Evolutionary conservation across 1,140 invertebrate genomes (phyloP).

Genomic region (Dinothrombium tinctorium): DNA sequence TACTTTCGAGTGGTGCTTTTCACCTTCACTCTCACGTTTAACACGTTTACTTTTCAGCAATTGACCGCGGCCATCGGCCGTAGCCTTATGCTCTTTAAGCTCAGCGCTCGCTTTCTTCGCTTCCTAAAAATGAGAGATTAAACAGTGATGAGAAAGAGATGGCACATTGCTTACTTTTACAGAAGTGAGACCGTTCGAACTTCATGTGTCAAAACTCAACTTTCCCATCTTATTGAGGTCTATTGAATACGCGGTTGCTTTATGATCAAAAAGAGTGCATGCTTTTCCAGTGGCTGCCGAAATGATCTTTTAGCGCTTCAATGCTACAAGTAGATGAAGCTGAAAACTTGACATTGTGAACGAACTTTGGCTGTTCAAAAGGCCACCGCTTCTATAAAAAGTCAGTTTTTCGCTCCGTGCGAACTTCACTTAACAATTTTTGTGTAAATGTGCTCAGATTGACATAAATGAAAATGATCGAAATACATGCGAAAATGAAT

Average conservation of each 20-base stretch:
- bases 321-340: conserved; percentile 43
- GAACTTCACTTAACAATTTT: too few relatives aligned
- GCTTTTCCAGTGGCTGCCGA: conserved; percentile 59
- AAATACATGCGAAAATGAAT: too few relatives aligned
- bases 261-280: conserved; percentile 64
- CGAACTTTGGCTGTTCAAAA: too few relatives aligned
- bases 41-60: too few relatives aligned
- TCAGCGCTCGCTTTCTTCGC: conserved; percentile 24
- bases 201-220: conserved; percentile 53
- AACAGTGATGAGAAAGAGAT: not conserved
- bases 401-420: too few relatives aligned
- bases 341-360: conserved; percentile 39
- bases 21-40: too few relatives aligned
- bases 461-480: too few relatives aligned
- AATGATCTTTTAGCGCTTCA: conserved; percentile 53
- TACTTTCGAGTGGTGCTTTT: too few relatives aligned
- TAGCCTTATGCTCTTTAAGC: too few relatives aligned
- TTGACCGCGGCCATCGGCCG: too few relatives aligned
- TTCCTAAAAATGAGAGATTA: conserved; percentile 6
- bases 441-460: too few relatives aligned
- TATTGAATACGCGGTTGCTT: conserved; percentile 53
- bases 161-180: conserved; percentile 38
- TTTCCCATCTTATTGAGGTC: conserved; percentile 78
- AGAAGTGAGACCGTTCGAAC: conserved; percentile 36
- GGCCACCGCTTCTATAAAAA: too few relatives aligned